Evolutionary conservation across 2,797 vertebrate species (phyloP).

Genomic region (Capromys pilorides): DNA sequence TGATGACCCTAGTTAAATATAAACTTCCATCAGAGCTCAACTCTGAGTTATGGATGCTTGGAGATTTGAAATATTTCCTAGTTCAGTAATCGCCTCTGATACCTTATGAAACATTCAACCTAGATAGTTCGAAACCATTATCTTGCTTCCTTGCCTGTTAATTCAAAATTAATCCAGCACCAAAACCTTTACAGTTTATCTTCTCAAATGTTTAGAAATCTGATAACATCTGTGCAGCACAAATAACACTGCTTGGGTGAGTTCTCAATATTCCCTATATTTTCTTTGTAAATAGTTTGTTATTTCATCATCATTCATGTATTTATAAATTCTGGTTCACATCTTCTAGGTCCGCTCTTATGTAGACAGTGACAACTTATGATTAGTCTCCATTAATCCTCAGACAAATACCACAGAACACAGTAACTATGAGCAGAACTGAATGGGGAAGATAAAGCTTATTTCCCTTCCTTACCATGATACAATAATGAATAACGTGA

Average conservation of each 20-base stretch:
- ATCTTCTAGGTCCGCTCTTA: not conserved
- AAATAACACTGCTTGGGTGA: too few relatives aligned
- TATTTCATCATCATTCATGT: not conserved
- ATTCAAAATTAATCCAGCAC: not conserved
- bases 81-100: not conserved
- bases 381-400: not conserved
- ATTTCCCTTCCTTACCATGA: not conserved
- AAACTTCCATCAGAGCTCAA: not conserved
- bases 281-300: not conserved
- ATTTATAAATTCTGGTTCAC: not conserved
- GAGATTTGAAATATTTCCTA: not conserved
- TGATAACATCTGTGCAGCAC: not conserved
- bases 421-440: not conserved
- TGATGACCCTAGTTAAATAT: fast-evolving
- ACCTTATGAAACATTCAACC: not conserved
- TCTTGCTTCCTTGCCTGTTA: not conserved
- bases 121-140: not conserved
- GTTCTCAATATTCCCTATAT: not conserved
- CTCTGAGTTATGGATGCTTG: not conserved
- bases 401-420: not conserved
- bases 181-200: not conserved
- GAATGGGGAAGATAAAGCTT: not conserved
- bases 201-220: not conserved
- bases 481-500: not conserved
- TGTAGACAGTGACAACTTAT: not conserved